These are phyloP conservation scores for Coregonus ussuriensis DNA, from an alignment of 2,797 vertebrate genomes.

Conservation along the genomic window DNA sequence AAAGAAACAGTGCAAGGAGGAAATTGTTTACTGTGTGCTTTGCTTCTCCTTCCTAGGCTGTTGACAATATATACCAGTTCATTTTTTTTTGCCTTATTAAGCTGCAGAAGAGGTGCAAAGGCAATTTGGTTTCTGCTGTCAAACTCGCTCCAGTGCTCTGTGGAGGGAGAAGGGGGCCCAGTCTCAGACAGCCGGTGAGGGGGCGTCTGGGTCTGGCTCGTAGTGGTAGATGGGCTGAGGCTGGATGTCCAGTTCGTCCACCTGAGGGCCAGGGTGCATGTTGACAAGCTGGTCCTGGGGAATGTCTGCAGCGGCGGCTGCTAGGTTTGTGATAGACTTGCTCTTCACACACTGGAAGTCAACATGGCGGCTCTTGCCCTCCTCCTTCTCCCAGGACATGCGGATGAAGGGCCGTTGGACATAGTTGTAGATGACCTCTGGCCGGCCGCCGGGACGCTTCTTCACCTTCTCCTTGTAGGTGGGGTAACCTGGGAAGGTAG, in stretches of 20 bases:
- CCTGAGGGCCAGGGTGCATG: conserved; percentile 87
- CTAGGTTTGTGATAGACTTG: conserved; percentile 95
- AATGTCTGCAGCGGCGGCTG: conserved; percentile 91
- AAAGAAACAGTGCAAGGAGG: conserved; percentile 24
- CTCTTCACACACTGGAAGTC: conserved; percentile 99
- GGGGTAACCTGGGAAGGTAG: conserved; percentile 83
- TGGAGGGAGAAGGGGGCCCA: not conserved
- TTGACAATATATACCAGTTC: not conserved
- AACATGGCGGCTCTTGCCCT: conserved; percentile 96
- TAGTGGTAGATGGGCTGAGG: conserved; percentile 71
- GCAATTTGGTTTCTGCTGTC: conserved; percentile 61
- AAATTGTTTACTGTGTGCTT: conserved; percentile 37
- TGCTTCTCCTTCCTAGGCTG: conserved; percentile 29
- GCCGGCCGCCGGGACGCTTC: conserved; percentile 91
- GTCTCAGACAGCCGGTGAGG: conserved; percentile 70
- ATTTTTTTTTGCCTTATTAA: conserved; percentile 29
- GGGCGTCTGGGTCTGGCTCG: conserved; percentile 83
- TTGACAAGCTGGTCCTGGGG: conserved; percentile 96
- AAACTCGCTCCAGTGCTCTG: conserved; percentile 5
- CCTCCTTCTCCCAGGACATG: conserved; percentile 99
- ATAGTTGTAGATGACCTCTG: conserved; percentile 98
- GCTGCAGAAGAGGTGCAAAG: conserved; percentile 12
- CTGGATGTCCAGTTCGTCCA: conserved; percentile 92
- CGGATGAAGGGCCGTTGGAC: conserved; percentile 97
- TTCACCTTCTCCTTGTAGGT: conserved; percentile 99